A percentile compares a stretch with the other conserved stretches of the same genome.
phyloP scores from a whole-genome alignment of 2,888 invertebrate species.

The Napeogenes inachia region DNA sequence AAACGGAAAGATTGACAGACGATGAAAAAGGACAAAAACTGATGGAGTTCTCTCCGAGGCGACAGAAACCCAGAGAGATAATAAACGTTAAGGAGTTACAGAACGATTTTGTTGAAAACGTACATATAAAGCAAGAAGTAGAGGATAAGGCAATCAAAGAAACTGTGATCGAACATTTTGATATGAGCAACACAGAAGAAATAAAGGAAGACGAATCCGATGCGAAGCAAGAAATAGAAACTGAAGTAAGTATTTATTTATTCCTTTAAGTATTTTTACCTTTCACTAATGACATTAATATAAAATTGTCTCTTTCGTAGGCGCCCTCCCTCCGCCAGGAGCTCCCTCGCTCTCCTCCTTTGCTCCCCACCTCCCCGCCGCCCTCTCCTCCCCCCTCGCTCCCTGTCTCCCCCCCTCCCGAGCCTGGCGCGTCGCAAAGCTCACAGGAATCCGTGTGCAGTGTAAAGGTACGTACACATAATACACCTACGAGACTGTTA shows the following conservation, averaged over 20 bases:
- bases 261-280: no score
- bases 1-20: conserved; percentile 63
- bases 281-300: no score
- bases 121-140: conserved; percentile 59
- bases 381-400: neutral
- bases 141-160: conserved; percentile 28
- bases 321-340: no score
- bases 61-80: conserved; percentile 54
- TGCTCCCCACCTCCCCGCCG: no score
- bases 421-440: conserved; percentile 48
- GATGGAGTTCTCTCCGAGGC: conserved; percentile 53
- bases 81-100: conserved; percentile 70
- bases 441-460: conserved; percentile 56
- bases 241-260: no score
- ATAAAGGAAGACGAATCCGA: conserved; percentile 7
- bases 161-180: neutral
- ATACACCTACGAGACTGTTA: no score
- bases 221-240: neutral
- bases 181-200: neutral
- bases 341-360: no score
- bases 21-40: conserved; percentile 51
- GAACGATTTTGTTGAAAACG: conserved; percentile 64
- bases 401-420: conserved; percentile 33
- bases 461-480: conserved; percentile 32
- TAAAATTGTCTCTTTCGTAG: no score